Conservation (phyloP, 2,797 vertebrate genomes). For the Sebastes nivosus region DNA sequence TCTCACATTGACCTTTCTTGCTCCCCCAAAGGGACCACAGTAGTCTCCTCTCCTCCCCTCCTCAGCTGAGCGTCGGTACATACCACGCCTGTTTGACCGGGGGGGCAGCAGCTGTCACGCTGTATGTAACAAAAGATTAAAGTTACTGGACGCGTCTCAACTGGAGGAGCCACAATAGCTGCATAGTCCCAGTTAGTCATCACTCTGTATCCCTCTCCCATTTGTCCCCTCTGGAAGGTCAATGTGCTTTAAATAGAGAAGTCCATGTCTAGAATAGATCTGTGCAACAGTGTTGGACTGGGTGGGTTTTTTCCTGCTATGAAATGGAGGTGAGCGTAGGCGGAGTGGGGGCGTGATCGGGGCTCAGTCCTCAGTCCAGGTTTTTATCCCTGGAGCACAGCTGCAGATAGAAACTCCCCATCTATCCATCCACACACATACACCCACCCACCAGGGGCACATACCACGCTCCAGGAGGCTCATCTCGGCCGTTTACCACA, state of each 20-base stretch:
- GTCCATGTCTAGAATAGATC: conserved; percentile 39
- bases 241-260: conserved; percentile 53
- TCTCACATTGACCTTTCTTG: conserved; percentile 69
- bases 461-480: conserved; percentile 28
- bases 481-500: conserved; percentile 45
- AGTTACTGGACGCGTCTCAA: conserved; percentile 40
- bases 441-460: conserved; percentile 4
- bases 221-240: conserved; percentile 47
- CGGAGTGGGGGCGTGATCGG: not conserved
- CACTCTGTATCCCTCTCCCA: conserved; percentile 25
- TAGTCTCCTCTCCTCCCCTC: conserved; percentile 28
- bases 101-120: conserved; percentile 62
- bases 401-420: conserved; percentile 52
- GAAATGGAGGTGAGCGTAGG: not conserved
- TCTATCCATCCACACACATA: conserved; percentile 23
- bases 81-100: conserved; percentile 39
- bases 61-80: conserved; percentile 36
- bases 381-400: conserved; percentile 63
- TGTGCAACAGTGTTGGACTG: conserved; percentile 19
- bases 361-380: not conserved
- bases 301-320: conserved; percentile 7
- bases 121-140: conserved; percentile 68
- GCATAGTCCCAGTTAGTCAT: conserved; percentile 29
- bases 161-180: conserved; percentile 55
- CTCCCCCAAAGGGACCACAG: conserved; percentile 43